These are phyloP conservation scores for Pseudorhiza aurosa DNA, from an alignment of 30 jellyfish, hydroid and myxozoan species.

Conservation along the genomic window DNA sequence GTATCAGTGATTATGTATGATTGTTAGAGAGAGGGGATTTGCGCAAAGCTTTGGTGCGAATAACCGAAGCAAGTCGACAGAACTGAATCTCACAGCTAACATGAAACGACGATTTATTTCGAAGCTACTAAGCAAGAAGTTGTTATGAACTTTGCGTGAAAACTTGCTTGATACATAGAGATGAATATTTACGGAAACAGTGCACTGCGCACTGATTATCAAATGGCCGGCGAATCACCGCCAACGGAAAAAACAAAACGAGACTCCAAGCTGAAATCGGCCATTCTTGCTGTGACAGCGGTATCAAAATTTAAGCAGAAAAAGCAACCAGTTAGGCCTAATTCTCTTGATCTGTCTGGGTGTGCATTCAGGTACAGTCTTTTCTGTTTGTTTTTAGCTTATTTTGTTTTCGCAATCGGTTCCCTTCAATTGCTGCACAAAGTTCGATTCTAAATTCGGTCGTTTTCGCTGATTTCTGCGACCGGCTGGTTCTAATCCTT, in stretches of 20 bases:
- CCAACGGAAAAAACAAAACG: constrained; percentile 25
- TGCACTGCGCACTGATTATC: too few species aligned
- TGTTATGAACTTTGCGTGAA: too few species aligned
- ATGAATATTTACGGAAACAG: background rate
- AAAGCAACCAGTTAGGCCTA: constrained; percentile 20
- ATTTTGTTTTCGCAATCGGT: background rate
- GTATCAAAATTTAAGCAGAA: constrained; percentile 37
- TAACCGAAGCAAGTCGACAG: constrained; percentile 20
- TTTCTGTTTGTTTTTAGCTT: background rate
- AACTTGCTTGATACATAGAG: background rate
- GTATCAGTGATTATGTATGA: constrained; percentile 8
- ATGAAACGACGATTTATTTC: too few species aligned
- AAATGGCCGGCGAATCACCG: constrained; percentile 21
- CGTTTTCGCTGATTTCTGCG: background rate
- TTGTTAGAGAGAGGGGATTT: constrained; percentile 13
- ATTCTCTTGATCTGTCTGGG: constrained; percentile 21
- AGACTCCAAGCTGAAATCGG: constrained; percentile 30
- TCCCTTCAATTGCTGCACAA: background rate
- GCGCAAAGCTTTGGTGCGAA: constrained; percentile 43
- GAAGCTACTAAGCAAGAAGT: too few species aligned
- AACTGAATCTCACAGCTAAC: background rate
- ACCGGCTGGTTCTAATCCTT: too few species aligned
- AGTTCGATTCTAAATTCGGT: background rate
- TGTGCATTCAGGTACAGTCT: background rate
- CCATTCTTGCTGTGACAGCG: constrained; percentile 54